Evolutionary conservation across 1,140 invertebrate species (phyloP), one percentile per base, ranked within the genome.

Genomic region (Diplogasteroides magnus): DNA sequence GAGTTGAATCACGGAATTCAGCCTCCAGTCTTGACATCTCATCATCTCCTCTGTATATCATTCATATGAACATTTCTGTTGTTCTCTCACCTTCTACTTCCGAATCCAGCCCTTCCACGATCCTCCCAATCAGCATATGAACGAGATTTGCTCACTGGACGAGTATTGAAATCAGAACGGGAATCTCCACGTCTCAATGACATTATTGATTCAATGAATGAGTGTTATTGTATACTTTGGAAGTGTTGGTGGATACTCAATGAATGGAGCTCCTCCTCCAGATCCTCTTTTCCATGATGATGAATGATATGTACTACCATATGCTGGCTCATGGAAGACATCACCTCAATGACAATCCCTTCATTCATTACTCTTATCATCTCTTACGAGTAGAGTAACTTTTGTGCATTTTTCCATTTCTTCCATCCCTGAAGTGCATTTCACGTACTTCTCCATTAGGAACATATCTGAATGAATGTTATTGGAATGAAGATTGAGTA

Each of bases 181-280:
- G 37, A 48, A 48, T 48, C 37, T 48, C 37, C 37, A 19, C 19
- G 37, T 48, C 37, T n/a, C n/a, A 11, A 48, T 48, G 19, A 48
- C 37, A 48, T 48, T 48, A 6, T 11, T 19, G 19, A 48, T 11
- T 48, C 37, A 48, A 48, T 48, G 6, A 19, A 48, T 48, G 6
- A 48, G 6, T 48, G 19, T 48, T 48, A 48, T 48, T 48, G 37
- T 48, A 26, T 72, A 27, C 48, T 79, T 68, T 48, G 77, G 74
- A 26, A 80, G 69, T 27, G 78, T 79, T 48, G 78, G 78, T 64
- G 78, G 78, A 66, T 79, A 80, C 61, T 80, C 78, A n/a, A 80
- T 69, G 27, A 81, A 71, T 13, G 78, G 37, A 48, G 6, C 19
- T 48, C 37, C 37, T 48, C 37, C 6, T 13, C 79, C 6, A 48